Conservation (phyloP, 2,888 invertebrate species). For the Eupithecia subumbrata region DNA sequence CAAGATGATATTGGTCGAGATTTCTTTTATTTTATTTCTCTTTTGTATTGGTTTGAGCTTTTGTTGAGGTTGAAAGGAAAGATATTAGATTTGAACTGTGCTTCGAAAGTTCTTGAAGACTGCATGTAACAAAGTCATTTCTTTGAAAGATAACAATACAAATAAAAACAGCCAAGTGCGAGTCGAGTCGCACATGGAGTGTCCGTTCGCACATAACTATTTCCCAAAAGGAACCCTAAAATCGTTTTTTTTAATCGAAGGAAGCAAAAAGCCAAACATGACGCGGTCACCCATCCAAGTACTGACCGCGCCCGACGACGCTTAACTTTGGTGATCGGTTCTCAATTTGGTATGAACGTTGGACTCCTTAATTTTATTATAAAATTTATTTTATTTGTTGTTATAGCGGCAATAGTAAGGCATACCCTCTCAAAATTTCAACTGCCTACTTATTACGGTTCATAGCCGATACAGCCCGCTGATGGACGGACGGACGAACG, state of each 20-base stretch:
- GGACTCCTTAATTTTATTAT: too few species aligned
- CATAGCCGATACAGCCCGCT: too few species aligned
- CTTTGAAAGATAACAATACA: neutral
- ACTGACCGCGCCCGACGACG: slow-evolving; percentile 77
- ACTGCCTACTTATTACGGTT: too few species aligned
- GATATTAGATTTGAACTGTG: neutral
- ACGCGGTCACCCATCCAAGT: slow-evolving; percentile 60
- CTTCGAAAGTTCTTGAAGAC: neutral
- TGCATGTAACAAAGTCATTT: neutral
- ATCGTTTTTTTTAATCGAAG: too few species aligned
- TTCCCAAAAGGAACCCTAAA: too few species aligned
- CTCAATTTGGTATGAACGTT: neutral
- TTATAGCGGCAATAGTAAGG: too few species aligned
- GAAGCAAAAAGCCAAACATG: too few species aligned
- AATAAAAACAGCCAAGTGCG: neutral
- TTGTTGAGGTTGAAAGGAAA: slow-evolving; percentile 7
- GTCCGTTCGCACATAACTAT: too few species aligned
- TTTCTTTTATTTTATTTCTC: slow-evolving; percentile 28
- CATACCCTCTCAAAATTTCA: too few species aligned
- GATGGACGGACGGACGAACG: too few species aligned
- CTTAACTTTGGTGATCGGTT: slow-evolving; percentile 81
- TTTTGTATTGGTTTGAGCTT: slow-evolving; percentile 14
- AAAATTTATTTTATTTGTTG: too few species aligned
- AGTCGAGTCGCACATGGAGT: too few species aligned
- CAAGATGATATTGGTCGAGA: slow-evolving; percentile 38